A percentile compares a stretch with the other conserved stretches of the same genome.
phyloP scores from a whole-genome alignment of 2,113 vertebrate genomes.

The Salvelinus sp. region DNA sequence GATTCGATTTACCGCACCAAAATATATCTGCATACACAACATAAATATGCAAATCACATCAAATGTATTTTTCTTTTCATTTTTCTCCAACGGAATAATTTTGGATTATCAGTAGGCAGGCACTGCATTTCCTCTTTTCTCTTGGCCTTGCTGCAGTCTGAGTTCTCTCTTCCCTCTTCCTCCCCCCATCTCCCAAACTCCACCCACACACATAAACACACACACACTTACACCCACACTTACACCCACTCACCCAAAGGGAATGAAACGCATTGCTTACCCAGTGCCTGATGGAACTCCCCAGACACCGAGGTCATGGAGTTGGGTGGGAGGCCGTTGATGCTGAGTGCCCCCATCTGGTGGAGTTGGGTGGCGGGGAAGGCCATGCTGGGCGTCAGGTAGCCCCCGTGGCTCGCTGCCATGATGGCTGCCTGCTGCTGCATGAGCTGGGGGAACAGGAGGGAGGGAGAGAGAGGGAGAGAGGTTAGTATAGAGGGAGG shows the following conservation, averaged over 20 bases:
- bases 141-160: conserved; percentile 42
- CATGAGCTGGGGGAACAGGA: conserved; percentile 86
- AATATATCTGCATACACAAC: conserved; percentile 57
- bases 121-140: conserved; percentile 12
- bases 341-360: conserved; percentile 95
- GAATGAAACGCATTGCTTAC: conserved; percentile 73
- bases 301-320: conserved; percentile 89
- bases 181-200: not conserved
- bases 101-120: conserved; percentile 57
- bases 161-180: not conserved
- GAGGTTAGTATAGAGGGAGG: conserved; percentile 13
- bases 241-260: conserved; percentile 33
- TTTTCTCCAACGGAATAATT: conserved; percentile 51
- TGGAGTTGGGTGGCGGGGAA: conserved; percentile 96
- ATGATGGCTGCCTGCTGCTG: conserved; percentile 98
- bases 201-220: not conserved
- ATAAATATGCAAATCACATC: conserved; percentile 63
- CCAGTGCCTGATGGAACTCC: conserved; percentile 76
- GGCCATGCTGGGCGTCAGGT: conserved; percentile 89
- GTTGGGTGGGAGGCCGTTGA: conserved; percentile 88
- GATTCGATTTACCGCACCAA: conserved; percentile 36
- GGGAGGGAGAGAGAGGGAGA: conserved; percentile 26
- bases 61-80: conserved; percentile 30
- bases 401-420: conserved; percentile 92
- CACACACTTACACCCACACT: conserved; percentile 8